Base-by-base conservation (phyloP, 2,797 vertebrate genomes). In the Psittacula echo region DNA sequence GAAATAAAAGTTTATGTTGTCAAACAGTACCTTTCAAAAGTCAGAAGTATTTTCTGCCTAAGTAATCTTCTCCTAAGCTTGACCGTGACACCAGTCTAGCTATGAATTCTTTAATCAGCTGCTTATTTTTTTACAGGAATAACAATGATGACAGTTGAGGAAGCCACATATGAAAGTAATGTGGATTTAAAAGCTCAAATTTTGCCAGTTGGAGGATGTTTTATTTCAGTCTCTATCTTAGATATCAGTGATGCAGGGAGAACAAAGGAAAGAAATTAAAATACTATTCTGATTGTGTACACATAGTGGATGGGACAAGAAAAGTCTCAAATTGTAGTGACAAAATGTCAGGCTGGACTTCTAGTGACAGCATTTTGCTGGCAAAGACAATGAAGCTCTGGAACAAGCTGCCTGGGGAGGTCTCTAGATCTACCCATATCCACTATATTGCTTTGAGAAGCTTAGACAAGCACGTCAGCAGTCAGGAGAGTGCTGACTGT, bases 91-190 rank as follows among this genome's bases (percentile, higher is more conserved):
- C 30, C 34, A 85, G 56, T 32, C 41, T 23, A 89, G 51, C 60
- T 80, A 34, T 5, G 42, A 71, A 64, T 54, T 78, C 42, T 45
- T 71, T n/a, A 87, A 47, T 39, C 1, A 3, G 41, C 10, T 70
- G 15, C 41, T 73, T 84, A 44, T 45, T 78, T 91, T 83, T 94
- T 65, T 75, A 80, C 53, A 64, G 45, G 27, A 72, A 64, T 89
- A 86, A 88, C 26, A 81, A 75, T 4, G 9, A 84, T 44, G 53
- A 34, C 90, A 88, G 32, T 3, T 78, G 62, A 90, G 13, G 70
- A 34, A 85, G 64, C 50, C 75, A 92, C 82, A 47, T 44, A 84
- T 81, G 60, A 86, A 90, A 92, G 41, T 50, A 85, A 92, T 42
- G 22, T 14, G 41, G 48, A 90, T 84, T 84, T 89, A 61, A 95